phyloP scores from a whole-genome alignment of 2,888 invertebrate species.

The Alloplasta piceator region DNA sequence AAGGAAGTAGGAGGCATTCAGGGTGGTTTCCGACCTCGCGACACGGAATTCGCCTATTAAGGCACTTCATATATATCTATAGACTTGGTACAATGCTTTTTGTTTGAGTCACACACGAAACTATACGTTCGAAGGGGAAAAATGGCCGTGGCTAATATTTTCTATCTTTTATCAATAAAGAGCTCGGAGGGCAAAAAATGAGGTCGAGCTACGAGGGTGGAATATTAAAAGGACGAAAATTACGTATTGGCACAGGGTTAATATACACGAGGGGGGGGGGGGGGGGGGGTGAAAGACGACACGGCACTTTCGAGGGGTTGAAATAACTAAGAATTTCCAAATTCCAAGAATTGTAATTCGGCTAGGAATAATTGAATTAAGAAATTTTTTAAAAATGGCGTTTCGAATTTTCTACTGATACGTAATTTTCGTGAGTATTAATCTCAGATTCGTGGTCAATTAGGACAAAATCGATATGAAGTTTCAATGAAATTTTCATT shows the following conservation, averaged over 20 bases:
- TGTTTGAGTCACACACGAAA: conserved; percentile 22
- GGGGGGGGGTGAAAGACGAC: not conserved
- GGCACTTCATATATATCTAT: conserved; percentile 49
- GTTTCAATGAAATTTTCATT: too few relatives aligned
- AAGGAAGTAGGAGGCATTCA: conserved; percentile 41
- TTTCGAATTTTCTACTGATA: too few relatives aligned
- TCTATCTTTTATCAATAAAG: conserved; percentile 53
- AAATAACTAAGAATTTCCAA: too few relatives aligned
- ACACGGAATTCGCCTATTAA: conserved; percentile 80
- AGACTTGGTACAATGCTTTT: conserved; percentile 12
- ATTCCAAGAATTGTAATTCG: too few relatives aligned
- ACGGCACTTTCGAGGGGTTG: not conserved
- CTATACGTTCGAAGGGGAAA: conserved; percentile 16
- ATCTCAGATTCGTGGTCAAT: too few relatives aligned
- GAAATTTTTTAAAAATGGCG: too few relatives aligned
- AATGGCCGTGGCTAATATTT: conserved; percentile 37
- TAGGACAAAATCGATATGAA: too few relatives aligned
- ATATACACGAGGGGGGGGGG: not conserved
- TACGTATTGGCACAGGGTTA: conserved; percentile 1
- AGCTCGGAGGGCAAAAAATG: conserved; percentile 1
- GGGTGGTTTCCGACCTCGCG: conserved; percentile 69
- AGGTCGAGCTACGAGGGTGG: conserved; percentile 2
- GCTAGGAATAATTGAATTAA: too few relatives aligned
- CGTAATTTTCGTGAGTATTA: too few relatives aligned
- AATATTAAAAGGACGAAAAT: conserved; percentile 21